Evolutionary conservation across 2,888 invertebrate genomes (phyloP).

Genomic region (Cylindroiulus punctatus): DNA sequence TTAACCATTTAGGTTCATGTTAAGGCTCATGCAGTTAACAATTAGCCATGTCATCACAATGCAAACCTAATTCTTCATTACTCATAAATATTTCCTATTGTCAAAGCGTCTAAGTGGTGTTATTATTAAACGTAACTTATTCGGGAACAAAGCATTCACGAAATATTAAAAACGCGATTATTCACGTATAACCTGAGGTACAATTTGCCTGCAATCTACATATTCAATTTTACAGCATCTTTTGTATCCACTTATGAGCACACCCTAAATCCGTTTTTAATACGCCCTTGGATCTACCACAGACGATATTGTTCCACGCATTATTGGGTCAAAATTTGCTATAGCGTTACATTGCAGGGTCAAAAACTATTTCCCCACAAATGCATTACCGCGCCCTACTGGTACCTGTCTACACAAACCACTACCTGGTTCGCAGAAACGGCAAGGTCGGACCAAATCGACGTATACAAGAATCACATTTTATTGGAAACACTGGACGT

Average conservation of each 20-base stretch:
- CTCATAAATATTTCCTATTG: slow-evolving; percentile 25
- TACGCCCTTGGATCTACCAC: slow-evolving; percentile 30
- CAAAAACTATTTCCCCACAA: slow-evolving; percentile 32
- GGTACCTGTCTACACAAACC: slow-evolving; percentile 41
- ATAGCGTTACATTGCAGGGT: slow-evolving; percentile 26
- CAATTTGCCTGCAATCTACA: slow-evolving; percentile 41
- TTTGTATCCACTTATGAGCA: slow-evolving; percentile 33
- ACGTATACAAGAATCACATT: slow-evolving; percentile 10
- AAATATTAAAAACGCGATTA: slow-evolving; percentile 22
- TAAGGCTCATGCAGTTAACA: background rate
- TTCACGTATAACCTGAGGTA: background rate
- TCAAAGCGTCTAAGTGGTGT: slow-evolving; percentile 15
- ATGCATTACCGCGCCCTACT: slow-evolving; percentile 46
- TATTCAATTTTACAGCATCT: slow-evolving; percentile 35
- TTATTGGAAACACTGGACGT: slow-evolving; percentile 29
- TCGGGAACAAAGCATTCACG: slow-evolving; percentile 23
- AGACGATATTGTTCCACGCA: slow-evolving; percentile 31
- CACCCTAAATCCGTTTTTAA: slow-evolving; percentile 22
- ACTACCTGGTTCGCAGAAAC: slow-evolving; percentile 35
- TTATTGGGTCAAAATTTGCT: slow-evolving; percentile 36
- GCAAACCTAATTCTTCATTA: slow-evolving; percentile 13
- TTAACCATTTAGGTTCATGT: background rate
- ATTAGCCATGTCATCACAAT: slow-evolving; percentile 37
- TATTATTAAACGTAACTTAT: slow-evolving; percentile 20
- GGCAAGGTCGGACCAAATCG: slow-evolving; percentile 26